Percentiles rank a stretch among this genome's conserved stretches.
Conservation (phyloP, 2,797 vertebrate genomes). For the Mormyrops attenuatus region DNA sequence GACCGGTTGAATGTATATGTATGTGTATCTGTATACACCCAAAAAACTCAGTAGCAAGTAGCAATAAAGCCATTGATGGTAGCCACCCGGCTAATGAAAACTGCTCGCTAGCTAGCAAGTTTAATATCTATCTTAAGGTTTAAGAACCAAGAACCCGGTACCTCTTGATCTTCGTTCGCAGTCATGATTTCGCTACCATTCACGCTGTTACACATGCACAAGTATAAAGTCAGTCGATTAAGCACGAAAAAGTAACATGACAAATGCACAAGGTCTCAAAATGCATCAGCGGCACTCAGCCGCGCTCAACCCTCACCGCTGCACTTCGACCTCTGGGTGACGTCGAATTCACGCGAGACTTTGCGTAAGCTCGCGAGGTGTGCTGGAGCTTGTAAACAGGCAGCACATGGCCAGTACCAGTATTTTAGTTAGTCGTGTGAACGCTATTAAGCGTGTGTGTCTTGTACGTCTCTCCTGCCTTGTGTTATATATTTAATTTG, state of each 20-base stretch:
- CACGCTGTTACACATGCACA: background rate
- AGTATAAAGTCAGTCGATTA: background rate
- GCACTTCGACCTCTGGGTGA: conserved; percentile 5
- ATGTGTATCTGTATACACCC: background rate
- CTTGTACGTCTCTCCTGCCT: background rate
- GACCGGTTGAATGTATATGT: no score
- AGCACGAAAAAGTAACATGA: background rate
- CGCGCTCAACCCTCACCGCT: conserved; percentile 19
- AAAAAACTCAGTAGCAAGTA: background rate
- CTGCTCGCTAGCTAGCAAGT: conserved; percentile 3
- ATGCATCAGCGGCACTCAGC: background rate
- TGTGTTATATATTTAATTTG: background rate
- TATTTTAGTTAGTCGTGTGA: background rate
- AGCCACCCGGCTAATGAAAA: background rate
- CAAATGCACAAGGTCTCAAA: background rate
- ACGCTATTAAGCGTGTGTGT: background rate
- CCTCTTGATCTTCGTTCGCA: conserved; percentile 94
- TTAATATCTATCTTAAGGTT: background rate
- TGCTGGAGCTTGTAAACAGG: background rate
- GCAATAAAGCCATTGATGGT: background rate
- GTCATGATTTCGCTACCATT: conserved; percentile 61
- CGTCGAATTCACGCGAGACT: background rate
- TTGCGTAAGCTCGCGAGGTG: background rate
- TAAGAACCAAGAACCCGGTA: conserved; percentile 41
- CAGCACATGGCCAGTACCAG: background rate